These are phyloP conservation scores for Argyresthia albistria DNA, from an alignment of 2,888 invertebrate genomes.

Conservation along the genomic window DNA sequence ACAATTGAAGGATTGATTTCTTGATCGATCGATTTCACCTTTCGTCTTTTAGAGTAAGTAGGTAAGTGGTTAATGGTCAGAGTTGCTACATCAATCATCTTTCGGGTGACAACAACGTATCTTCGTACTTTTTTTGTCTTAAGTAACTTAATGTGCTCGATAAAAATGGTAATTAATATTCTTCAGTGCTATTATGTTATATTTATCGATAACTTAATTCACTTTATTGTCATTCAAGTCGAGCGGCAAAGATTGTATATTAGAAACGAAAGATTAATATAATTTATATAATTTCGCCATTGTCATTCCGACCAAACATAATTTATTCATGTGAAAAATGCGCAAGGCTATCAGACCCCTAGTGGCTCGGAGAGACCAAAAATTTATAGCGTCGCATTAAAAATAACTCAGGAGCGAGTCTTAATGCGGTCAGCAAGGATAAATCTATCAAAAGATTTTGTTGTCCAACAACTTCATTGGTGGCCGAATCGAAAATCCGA, in stretches of 20 bases:
- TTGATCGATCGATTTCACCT: conserved; percentile 58
- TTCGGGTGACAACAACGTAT: conserved; percentile 51
- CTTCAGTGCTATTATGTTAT: too few relatives aligned
- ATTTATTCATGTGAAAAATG: background rate
- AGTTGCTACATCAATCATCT: conserved; percentile 58
- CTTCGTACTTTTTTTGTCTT: conserved; percentile 22
- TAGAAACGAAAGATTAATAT: background rate
- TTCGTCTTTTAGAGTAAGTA: conserved; percentile 47
- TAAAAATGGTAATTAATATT: background rate
- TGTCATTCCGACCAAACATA: background rate
- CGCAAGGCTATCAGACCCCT: conserved; percentile 2
- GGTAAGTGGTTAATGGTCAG: conserved; percentile 57
- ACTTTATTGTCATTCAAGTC: background rate
- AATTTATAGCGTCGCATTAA: conserved; percentile 62
- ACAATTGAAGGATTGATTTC: conserved; percentile 58
- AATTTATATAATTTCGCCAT: background rate
- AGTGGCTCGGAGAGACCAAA: conserved; percentile 29
- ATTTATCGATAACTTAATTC: too few relatives aligned
- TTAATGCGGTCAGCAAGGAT: conserved; percentile 69
- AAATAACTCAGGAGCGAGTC: conserved; percentile 59
- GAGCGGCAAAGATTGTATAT: background rate
- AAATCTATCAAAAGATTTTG: conserved; percentile 73
- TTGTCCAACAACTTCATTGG: conserved; percentile 73
- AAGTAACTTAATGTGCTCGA: background rate
- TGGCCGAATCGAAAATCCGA: conserved; percentile 72